Conservation (phyloP, 1,140 invertebrate species). For the Drosophila melanica region DNA sequence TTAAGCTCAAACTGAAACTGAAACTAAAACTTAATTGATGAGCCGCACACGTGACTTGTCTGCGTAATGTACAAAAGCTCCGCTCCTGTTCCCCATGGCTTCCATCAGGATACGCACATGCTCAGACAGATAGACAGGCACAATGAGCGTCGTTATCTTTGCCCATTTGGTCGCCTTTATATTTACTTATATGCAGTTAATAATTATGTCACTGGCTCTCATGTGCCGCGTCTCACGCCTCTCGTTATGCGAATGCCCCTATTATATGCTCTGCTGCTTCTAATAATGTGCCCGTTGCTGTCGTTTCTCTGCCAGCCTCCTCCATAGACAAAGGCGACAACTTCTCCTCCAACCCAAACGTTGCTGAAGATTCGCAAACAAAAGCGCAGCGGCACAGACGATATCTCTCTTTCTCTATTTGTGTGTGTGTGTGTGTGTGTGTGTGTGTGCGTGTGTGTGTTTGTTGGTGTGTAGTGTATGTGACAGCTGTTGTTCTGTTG, state of each 20-base stretch:
- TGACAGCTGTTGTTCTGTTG: constrained; percentile 78
- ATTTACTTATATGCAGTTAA: constrained; percentile 81
- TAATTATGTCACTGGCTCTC: constrained; percentile 74
- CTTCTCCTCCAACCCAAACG: constrained; percentile 31
- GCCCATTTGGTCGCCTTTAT: constrained; percentile 73
- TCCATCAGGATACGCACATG: background rate
- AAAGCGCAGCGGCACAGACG: constrained; percentile 66
- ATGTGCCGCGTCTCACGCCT: constrained; percentile 63
- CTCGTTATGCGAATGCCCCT: constrained; percentile 78
- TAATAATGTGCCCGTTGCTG: constrained; percentile 78
- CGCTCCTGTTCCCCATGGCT: background rate
- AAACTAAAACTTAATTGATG: constrained; percentile 74
- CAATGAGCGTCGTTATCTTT: constrained; percentile 73
- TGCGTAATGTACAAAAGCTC: constrained; percentile 53
- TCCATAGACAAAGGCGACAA: constrained; percentile 42
- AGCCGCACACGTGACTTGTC: constrained; percentile 69
- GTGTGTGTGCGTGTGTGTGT: constrained; percentile 21
- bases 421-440: constrained; percentile 17
- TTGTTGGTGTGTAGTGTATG: constrained; percentile 46
- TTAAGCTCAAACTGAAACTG: constrained; percentile 36
- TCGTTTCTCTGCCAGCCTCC: constrained; percentile 36
- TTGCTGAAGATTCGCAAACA: constrained; percentile 72
- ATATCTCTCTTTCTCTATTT: background rate
- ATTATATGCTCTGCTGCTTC: constrained; percentile 80
- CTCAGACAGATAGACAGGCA: constrained; percentile 28